Conservation (phyloP, 2,888 invertebrate species). For the Perizoma flavofasciatum region DNA sequence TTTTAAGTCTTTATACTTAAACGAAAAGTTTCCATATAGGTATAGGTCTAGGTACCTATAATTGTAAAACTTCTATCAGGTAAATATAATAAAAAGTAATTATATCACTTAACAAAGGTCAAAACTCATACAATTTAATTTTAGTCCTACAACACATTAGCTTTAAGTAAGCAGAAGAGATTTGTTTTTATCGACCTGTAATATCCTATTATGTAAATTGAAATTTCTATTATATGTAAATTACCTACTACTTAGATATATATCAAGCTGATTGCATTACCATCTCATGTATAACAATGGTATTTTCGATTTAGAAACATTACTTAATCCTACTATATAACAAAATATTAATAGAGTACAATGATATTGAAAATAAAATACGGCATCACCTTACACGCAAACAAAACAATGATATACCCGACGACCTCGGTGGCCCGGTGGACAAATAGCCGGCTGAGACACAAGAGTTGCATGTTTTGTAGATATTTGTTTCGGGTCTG, state of each 20-base stretch:
- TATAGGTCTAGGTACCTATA: too few relatives aligned
- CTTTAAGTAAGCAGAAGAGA: conserved; percentile 30
- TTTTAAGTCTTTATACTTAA: conserved; percentile 7
- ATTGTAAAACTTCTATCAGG: too few relatives aligned
- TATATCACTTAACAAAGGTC: too few relatives aligned
- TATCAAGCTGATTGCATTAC: conserved; percentile 45
- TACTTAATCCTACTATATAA: conserved; percentile 45
- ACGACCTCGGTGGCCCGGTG: too few relatives aligned
- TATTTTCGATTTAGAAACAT: conserved; percentile 35
- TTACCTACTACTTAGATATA: conserved; percentile 40
- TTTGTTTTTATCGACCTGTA: conserved; percentile 47
- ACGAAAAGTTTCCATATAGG: background rate
- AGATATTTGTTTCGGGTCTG: too few relatives aligned
- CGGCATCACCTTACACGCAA: conserved; percentile 6
- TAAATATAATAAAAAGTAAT: too few relatives aligned
- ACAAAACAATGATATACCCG: too few relatives aligned
- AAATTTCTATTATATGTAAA: conserved; percentile 58
- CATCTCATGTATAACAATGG: conserved; percentile 39
- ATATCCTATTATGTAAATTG: conserved; percentile 49
- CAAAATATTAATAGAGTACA: conserved; percentile 46
- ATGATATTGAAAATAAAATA: conserved; percentile 40
- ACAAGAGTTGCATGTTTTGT: too few relatives aligned
- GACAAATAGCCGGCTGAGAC: too few relatives aligned
- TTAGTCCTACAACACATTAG: conserved; percentile 30
- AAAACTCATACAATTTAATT: conserved; percentile 11